Evolutionary conservation across 2,888 invertebrate genomes (phyloP).

Genomic region (Dasysyrphus tricinctus): DNA sequence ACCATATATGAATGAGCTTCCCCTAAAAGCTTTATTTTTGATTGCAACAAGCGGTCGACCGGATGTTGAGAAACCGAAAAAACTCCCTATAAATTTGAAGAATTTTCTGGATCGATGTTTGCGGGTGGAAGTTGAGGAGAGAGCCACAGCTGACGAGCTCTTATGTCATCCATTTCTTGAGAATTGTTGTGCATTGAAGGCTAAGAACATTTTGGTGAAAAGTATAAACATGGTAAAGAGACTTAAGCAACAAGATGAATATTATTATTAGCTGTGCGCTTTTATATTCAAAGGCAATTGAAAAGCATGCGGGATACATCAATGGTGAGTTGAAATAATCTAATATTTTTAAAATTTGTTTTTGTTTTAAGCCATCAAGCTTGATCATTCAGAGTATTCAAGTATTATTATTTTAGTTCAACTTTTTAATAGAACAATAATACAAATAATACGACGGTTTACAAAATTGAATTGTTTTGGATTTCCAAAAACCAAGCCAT

Average conservation of each 20-base stretch:
- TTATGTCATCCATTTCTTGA: conserved; percentile 95
- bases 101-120: conserved; percentile 95
- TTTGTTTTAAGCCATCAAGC: no score
- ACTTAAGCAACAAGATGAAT: not conserved
- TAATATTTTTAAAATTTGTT: no score
- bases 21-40: conserved; percentile 94
- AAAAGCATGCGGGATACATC: no score
- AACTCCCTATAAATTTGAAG: conserved; percentile 90
- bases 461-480: no score
- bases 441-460: no score
- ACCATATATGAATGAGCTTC: conserved; percentile 97
- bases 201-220: not conserved
- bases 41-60: conserved; percentile 98
- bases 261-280: no score
- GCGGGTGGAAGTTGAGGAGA: conserved; percentile 93
- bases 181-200: conserved; percentile 86
- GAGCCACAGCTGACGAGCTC: conserved; percentile 94
- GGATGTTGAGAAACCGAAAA: conserved; percentile 93
- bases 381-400: no score
- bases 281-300: no score
- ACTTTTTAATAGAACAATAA: no score
- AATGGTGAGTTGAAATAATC: no score
- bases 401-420: no score
- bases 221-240: not conserved
- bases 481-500: no score